Base-by-base conservation (phyloP, 1,140 invertebrate genomes). In the Lepidurus couesii region DNA sequence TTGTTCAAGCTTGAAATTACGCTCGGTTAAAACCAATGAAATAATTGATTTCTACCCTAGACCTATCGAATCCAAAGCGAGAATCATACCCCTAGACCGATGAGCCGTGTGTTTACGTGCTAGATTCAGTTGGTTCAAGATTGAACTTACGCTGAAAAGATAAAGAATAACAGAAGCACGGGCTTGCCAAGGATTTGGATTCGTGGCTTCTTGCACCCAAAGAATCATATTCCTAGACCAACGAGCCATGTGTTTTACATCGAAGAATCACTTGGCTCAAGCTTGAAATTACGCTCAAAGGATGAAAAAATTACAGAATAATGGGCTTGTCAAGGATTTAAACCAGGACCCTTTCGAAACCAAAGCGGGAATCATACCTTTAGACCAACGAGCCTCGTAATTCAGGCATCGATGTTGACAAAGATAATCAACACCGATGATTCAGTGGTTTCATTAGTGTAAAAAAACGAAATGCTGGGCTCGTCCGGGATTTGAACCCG, bases 401-500 rank as follows among this genome's bases (percentile, higher is more conserved):
- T 34, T 34, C 53, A 21, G 3, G 13, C 21, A 65, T 7, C 16
- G 21, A 7, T 21, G 53, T 65, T 7, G 13, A 16, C 16, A 65
- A 65, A 65, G n/a, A 10, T 0, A 7, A 65, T 21, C 16, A 65
- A 65, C 10, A 47, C 4, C 16, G 45, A 16, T 16, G 4, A 47
- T 47, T 7, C 10, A 7, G 16, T 10, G 45, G 45, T 47, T 47
- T 5, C 7, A 47, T 47, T 11, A 10, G 16, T 47, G n/a, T 47
- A 21, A 65, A 13, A 65, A 16, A 16, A 65, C 16, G 21, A 65
- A 10, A 16, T 21, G n/a, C 21, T 3, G 53, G 53, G 53, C 53
- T 65, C 53, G 53, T 65, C 53, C 53, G 53, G 53, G 53, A 65
- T 65, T 65, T 65, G 53, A 65, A 65, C 53, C 53, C 53, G 53